Conservation (phyloP, 2,888 invertebrate species). For the Busseola fusca region DNA sequence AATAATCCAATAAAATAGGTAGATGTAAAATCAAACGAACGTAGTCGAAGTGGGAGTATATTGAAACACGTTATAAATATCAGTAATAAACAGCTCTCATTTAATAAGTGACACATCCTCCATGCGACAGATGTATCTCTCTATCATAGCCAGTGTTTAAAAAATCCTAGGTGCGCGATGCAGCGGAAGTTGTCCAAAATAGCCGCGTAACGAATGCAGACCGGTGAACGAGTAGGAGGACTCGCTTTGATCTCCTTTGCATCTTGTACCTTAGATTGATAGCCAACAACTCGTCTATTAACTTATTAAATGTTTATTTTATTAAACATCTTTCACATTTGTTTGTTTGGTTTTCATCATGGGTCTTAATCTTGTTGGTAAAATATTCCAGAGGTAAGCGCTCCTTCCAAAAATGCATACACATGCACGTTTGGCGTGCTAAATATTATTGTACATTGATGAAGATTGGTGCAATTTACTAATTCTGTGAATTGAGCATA, state of each 20-base stretch:
- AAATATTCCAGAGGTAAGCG: neutral
- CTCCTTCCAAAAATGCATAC: neutral
- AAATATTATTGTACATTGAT: neutral
- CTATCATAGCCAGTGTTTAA: slow-evolving; percentile 26
- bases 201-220: slow-evolving; percentile 53
- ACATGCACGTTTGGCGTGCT: neutral
- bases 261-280: slow-evolving; percentile 22
- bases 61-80: slow-evolving; percentile 24
- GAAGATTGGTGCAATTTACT: no score
- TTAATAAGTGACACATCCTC: slow-evolving; percentile 49
- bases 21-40: slow-evolving; percentile 16
- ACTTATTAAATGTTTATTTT: slow-evolving; percentile 20
- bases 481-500: neutral
- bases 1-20: slow-evolving; percentile 5
- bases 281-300: slow-evolving; percentile 17
- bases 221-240: slow-evolving; percentile 26
- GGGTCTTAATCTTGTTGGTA: neutral
- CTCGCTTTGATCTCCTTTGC: slow-evolving; percentile 42
- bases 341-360: neutral
- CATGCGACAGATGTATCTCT: slow-evolving; percentile 42
- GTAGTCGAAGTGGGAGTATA: slow-evolving; percentile 35
- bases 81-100: slow-evolving; percentile 27
- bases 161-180: slow-evolving; percentile 41
- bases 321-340: neutral
- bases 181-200: slow-evolving; percentile 60